Evolutionary conservation across 1,140 invertebrate genomes (phyloP).

Genomic region (Probaryconus sp.): DNA sequence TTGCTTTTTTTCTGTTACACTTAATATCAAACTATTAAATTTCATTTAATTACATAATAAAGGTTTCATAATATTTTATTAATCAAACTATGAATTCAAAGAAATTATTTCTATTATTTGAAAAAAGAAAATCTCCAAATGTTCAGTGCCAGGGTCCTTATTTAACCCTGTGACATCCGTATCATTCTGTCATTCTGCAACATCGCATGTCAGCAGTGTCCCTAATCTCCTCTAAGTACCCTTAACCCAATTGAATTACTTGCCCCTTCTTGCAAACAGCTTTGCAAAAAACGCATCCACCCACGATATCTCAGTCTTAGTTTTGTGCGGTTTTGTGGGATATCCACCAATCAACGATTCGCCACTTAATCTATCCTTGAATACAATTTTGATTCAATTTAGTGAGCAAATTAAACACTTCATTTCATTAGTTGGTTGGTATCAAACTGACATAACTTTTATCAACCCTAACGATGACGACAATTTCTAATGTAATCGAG

Average conservation of each 20-base stretch:
- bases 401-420: not conserved
- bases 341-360: conserved; percentile 24
- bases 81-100: not conserved
- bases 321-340: conserved; percentile 50
- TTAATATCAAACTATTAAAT: too few relatives aligned
- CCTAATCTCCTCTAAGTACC: conserved; percentile 75
- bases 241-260: conserved; percentile 77
- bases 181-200: conserved; percentile 31
- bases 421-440: not conserved
- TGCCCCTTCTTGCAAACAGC: conserved; percentile 53
- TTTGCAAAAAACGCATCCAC: conserved; percentile 56
- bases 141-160: conserved; percentile 50
- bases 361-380: conserved; percentile 35
- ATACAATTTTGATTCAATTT: not conserved
- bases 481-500: too few relatives aligned
- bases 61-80: not conserved
- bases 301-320: conserved; percentile 53
- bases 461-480: too few relatives aligned
- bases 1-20: too few relatives aligned
- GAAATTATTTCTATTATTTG: not conserved
- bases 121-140: not conserved
- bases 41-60: conserved; percentile 1
- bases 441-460: not conserved
- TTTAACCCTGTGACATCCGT: conserved; percentile 24
- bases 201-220: conserved; percentile 73